phyloP scores from a whole-genome alignment of 2,113 vertebrate species.

The Gymnobelideus leadbeateri region DNA sequence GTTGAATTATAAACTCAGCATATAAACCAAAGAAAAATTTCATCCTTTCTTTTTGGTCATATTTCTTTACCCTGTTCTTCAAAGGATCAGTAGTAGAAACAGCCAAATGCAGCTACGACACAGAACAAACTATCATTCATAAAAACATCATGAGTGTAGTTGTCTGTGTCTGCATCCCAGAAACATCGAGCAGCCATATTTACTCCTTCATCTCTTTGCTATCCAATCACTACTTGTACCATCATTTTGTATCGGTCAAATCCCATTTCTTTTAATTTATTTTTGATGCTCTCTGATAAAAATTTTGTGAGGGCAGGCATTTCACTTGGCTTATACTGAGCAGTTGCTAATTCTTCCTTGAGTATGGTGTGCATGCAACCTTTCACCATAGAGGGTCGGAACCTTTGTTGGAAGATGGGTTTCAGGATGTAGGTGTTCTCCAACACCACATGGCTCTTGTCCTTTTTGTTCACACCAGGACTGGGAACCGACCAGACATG shows the following conservation, averaged over 20 bases:
- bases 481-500: too few relatives aligned
- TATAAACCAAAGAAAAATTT: slow-evolving; percentile 58
- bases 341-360: slow-evolving; percentile 87
- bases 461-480: too few relatives aligned
- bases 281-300: slow-evolving; percentile 91
- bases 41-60: slow-evolving; percentile 56
- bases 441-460: too few relatives aligned
- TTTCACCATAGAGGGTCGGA: slow-evolving; percentile 90
- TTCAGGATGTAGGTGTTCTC: too few relatives aligned
- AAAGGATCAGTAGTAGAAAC: slow-evolving; percentile 92
- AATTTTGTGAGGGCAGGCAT: slow-evolving; percentile 85
- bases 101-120: slow-evolving; percentile 92
- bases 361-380: slow-evolving; percentile 90
- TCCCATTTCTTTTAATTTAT: slow-evolving; percentile 92
- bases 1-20: background rate
- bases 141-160: too few relatives aligned
- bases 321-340: slow-evolving; percentile 89
- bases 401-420: slow-evolving; percentile 82
- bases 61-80: slow-evolving; percentile 47
- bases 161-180: too few relatives aligned
- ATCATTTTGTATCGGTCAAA: slow-evolving; percentile 97
- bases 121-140: slow-evolving; percentile 92
- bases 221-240: slow-evolving; percentile 95
- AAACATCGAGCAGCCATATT: slow-evolving; percentile 72
- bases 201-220: slow-evolving; percentile 96